Base-by-base conservation (phyloP, 2,888 invertebrate genomes). In the Chouioia cunea region DNA sequence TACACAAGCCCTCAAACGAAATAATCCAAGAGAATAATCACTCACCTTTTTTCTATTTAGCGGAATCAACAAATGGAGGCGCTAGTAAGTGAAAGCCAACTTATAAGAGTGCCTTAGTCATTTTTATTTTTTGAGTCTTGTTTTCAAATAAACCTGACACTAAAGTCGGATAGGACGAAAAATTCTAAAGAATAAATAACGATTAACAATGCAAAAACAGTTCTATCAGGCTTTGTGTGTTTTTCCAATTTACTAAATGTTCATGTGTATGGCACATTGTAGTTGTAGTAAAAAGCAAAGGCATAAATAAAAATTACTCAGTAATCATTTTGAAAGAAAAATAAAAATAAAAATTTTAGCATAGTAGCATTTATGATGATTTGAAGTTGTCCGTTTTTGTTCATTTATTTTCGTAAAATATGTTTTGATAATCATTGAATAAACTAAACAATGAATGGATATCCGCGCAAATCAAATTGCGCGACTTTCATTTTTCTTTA, bases 51-150 rank as follows among this genome's bases (percentile, higher is more conserved):
- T 73, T 87, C 77, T 85, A 85, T 86, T 79, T 89, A 92, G 92
- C 91, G 89, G 92, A 92, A 89, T 91, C 91, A 80, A 87, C 91
- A 83, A 91, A 90, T 90, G 92, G 91, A 89, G 89, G 89, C 87
- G 87, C 88, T 86, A 89, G 89, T 90, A 89, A 90, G 89, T 90
- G 75, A 66, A 77, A 78, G 80, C 77, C 75, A 81, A 63, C 70
- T 83, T 79, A 71, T 83, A 83, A 82, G 84, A 80, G 83, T 85
- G 84, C 76, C 72, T 80, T 82, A 82, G 82, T 76, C 74, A 77
- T 75, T 75, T 70, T 67, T 36, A 36, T 36, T 36, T 36, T 36
- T 12, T 36, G 71, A 72, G 59, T 76, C 76, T 75, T 68, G 74
- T 76, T 70, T 56, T 73, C 69, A 66, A 8, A 8, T 71, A 65